A percentile compares a stretch with the other conserved stretches of the same genome.
These are phyloP conservation scores for Eupelmus urozonus DNA, from an alignment of 2,888 invertebrate species.

Conservation along the genomic window DNA sequence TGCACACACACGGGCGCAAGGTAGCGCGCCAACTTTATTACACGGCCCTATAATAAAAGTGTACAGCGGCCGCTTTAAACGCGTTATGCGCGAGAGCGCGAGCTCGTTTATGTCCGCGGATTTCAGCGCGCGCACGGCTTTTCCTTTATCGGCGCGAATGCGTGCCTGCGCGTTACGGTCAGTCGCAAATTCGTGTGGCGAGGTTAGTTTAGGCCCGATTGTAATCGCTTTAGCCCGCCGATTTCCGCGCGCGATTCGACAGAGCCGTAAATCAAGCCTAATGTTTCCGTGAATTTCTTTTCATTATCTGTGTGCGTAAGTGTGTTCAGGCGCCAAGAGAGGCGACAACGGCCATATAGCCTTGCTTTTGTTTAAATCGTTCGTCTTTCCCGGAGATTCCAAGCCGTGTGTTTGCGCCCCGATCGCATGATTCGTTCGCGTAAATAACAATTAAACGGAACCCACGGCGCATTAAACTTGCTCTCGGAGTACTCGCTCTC, in stretches of 20 bases:
- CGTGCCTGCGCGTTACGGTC: too few relatives aligned
- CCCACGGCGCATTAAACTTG: conserved; percentile 63
- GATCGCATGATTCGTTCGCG: conserved; percentile 70
- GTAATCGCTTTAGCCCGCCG: conserved; percentile 39
- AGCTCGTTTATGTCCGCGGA: background rate
- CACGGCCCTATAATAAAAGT: conserved; percentile 21
- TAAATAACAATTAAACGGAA: conserved; percentile 73
- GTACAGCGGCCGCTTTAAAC: background rate
- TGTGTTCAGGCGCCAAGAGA: too few relatives aligned
- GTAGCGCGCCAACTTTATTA: conserved; percentile 25
- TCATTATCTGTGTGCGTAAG: conserved; percentile 29
- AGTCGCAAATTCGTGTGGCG: too few relatives aligned
- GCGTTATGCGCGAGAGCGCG: too few relatives aligned
- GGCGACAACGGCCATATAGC: background rate
- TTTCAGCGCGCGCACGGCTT: background rate
- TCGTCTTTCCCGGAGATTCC: conserved; percentile 2
- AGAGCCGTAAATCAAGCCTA: conserved; percentile 48
- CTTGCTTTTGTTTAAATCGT: conserved; percentile 42
- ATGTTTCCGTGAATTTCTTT: conserved; percentile 60
- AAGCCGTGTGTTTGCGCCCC: conserved; percentile 17
- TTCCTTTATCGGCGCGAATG: background rate
- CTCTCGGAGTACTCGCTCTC: background rate
- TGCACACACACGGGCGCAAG: background rate
- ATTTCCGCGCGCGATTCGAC: conserved; percentile 11
- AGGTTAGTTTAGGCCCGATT: too few relatives aligned